A percentile compares a stretch with the other conserved stretches of the same genome.
Conservation (phyloP, 2,888 invertebrate genomes). For the Agrochola circellaris region DNA sequence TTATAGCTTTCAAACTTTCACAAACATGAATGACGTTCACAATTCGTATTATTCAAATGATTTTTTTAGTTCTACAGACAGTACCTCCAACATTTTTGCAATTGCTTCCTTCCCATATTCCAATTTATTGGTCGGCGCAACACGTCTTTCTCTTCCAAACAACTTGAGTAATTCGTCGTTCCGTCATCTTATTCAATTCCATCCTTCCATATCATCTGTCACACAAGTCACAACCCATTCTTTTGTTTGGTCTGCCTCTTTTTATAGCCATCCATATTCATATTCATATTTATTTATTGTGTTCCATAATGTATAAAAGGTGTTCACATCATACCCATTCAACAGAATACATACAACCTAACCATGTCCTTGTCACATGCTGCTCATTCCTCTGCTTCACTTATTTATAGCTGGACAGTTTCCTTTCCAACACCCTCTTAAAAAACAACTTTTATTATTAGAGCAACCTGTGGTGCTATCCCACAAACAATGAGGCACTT, state of each 20-base stretch:
- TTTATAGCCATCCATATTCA: not conserved
- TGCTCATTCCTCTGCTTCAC: not conserved
- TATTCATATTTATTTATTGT: not conserved
- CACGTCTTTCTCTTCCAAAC: not conserved
- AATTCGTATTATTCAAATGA: too few relatives aligned
- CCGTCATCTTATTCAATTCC: not conserved
- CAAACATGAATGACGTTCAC: not conserved
- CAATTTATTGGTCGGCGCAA: not conserved
- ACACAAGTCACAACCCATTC: not conserved
- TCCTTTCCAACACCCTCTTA: not conserved
- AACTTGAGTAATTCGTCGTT: not conserved
- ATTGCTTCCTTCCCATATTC: not conserved
- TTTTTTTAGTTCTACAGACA: not conserved
- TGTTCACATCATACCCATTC: too few relatives aligned
- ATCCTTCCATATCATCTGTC: not conserved
- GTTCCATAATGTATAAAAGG: too few relatives aligned
- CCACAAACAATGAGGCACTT: too few relatives aligned
- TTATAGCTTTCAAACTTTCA: constrained; percentile 15
- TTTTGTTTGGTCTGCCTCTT: not conserved
- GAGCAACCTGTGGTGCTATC: too few relatives aligned
- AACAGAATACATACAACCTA: too few relatives aligned
- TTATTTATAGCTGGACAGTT: not conserved
- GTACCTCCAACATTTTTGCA: not conserved
- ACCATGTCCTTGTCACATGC: not conserved
- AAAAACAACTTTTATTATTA: too few relatives aligned